Base-by-base conservation (phyloP, 2,797 vertebrate species). In the Acrossocheilus wenchowensis region DNA sequence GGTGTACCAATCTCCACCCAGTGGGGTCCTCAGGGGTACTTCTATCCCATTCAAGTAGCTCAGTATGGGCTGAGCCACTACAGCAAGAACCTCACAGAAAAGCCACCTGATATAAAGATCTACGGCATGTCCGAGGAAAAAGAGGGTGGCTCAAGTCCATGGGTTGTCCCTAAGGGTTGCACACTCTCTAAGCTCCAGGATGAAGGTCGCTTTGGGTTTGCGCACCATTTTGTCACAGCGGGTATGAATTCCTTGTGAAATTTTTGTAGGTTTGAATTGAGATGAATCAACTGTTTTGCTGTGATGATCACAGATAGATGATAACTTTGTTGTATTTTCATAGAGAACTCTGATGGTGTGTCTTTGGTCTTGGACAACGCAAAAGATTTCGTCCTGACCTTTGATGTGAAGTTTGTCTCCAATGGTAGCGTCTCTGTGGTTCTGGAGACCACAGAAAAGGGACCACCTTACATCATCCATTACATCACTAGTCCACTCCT, bases 11-110 rank as follows among this genome's bases (percentile, higher is more conserved):
- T 97, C 39, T 97, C 96, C 79, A 97, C 97, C 0, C 97, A 97
- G 82, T 97, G 97, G 97, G 97, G 97, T 10, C 96, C 96, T 34
- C 96, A 97, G 90, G 97, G 97, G 90, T 97, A 97, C 87, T 97
- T 97, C 92, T 97, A 97, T 91, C 96, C 97, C 64, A 97, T 97
- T 92, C 97, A 97, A 92, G 97, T 97, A 45, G 96, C 97, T 0
- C 97, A 97, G 92, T 97, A 97, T 41, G 97, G 96, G 5, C 86
- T 97, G 81, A 97, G 97, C 88, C 96, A 97, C 92, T 97, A 96
- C 91, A 97, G 96, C 89, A 97, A 97, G 83, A 97, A 97, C 91
- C 94, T 97, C 82, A 97, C 96, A 0, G 96, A 97, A 92, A 95
- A 94, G 0, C 89, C 96, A 0, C 96, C 97, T 0, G 95, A 95